These are phyloP conservation scores for Suncus etruscus DNA, from an alignment of 2,113 vertebrate species.

Conservation along the genomic window DNA sequence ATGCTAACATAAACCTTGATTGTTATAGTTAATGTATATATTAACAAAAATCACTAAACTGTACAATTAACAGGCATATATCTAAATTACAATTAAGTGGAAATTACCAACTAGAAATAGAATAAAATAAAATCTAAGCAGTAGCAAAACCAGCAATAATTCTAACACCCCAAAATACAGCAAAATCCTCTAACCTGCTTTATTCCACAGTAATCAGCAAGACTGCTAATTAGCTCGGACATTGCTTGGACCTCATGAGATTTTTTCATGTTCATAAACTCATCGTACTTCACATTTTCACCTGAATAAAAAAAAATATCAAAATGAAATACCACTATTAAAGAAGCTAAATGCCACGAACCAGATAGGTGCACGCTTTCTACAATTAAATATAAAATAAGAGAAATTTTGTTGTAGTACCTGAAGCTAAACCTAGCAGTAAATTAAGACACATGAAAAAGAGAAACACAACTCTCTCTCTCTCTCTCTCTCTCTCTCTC, in stretches of 20 bases:
- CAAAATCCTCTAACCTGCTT: conserved; percentile 90
- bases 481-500: too few relatives aligned
- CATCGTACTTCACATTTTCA: conserved; percentile 87
- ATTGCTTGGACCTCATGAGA: conserved; percentile 97
- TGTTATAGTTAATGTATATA: too few relatives aligned
- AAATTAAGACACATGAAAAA: background rate
- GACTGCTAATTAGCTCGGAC: conserved; percentile 91
- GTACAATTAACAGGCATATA: too few relatives aligned
- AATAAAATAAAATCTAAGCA: conserved; percentile 25
- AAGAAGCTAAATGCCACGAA: conserved; percentile 39
- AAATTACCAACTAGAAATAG: background rate
- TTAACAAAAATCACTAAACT: too few relatives aligned
- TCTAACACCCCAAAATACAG: conserved; percentile 33
- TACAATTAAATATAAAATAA: background rate
- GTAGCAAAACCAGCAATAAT: conserved; percentile 16
- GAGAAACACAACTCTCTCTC: background rate
- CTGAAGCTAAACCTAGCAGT: conserved; percentile 30
- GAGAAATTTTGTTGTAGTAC: background rate
- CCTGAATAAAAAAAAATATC: conserved; percentile 76
- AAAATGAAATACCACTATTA: conserved; percentile 40
- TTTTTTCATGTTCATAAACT: conserved; percentile 98
- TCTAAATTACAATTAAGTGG: too few relatives aligned
- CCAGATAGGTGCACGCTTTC: conserved; percentile 5
- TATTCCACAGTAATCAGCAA: conserved; percentile 89
- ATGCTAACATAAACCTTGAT: too few relatives aligned